A percentile compares a stretch with the other conserved stretches of the same genome.
Evolutionary conservation across 2,888 invertebrate species (phyloP).

Genomic region (Philhelius pedissequus): DNA sequence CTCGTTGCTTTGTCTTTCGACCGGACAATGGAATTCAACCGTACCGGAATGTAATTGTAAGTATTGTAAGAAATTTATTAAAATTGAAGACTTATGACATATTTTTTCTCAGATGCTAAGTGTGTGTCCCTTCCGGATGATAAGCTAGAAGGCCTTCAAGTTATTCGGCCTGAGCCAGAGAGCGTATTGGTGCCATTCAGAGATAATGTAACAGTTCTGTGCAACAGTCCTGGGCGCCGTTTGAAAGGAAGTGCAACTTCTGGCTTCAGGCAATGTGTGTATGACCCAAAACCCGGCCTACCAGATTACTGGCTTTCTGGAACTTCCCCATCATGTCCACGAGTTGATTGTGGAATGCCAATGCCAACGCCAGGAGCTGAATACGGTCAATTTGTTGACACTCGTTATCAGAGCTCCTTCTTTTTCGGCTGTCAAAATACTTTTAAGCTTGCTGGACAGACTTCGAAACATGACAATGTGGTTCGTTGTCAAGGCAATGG

Average conservation of each 20-base stretch:
- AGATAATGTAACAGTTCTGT: conserved; percentile 92
- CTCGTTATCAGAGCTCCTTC: conserved; percentile 94
- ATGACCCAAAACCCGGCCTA: conserved; percentile 93
- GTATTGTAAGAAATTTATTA: conserved; percentile 73
- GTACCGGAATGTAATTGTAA: conserved; percentile 96
- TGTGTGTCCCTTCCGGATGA: conserved; percentile 94
- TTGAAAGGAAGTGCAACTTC: conserved; percentile 90
- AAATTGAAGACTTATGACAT: conserved; percentile 66
- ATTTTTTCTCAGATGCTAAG: conserved; percentile 85
- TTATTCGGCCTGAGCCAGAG: conserved; percentile 88
- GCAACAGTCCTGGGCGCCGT: conserved; percentile 87
- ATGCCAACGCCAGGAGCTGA: conserved; percentile 95
- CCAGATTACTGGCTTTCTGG: conserved; percentile 96
- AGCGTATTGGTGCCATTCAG: conserved; percentile 92
- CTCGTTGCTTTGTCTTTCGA: conserved; percentile 91
- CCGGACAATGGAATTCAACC: conserved; percentile 96
- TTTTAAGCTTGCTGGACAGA: conserved; percentile 95
- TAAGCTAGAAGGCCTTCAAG: conserved; percentile 90
- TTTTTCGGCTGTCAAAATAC: conserved; percentile 98
- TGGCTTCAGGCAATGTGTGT: conserved; percentile 95
- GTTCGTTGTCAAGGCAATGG: conserved; percentile 95
- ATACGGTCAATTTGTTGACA: conserved; percentile 92
- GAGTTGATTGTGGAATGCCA: conserved; percentile 94
- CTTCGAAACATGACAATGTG: conserved; percentile 93
- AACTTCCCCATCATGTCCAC: conserved; percentile 89